Evolutionary conservation across 53 echinoderm and acorn worm species (phyloP).

Genomic region (Arbacia lixula): DNA sequence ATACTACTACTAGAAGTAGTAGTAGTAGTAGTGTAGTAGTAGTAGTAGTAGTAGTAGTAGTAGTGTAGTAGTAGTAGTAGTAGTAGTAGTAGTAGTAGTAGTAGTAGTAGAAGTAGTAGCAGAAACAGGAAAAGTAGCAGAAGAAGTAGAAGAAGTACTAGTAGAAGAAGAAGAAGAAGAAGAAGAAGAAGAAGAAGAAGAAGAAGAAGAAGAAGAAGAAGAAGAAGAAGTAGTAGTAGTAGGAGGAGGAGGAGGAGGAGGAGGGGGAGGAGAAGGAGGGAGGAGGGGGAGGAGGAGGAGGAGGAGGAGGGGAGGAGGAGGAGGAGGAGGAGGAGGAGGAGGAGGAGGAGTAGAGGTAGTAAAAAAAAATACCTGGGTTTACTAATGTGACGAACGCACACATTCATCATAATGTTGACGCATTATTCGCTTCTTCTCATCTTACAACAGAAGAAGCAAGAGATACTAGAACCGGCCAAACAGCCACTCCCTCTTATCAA

Average conservation of each 20-base stretch:
- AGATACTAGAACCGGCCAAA: too few relatives aligned
- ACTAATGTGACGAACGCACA: too few relatives aligned
- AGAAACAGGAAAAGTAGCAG: too few relatives aligned
- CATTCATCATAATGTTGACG: too few relatives aligned
- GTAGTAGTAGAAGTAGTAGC: conserved; percentile 12
- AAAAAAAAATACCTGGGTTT: neutral
- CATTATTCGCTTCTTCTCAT: too few relatives aligned
- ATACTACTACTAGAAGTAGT: too few relatives aligned
- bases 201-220: neutral
- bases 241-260: neutral
- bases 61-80: neutral
- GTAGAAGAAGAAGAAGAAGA: neutral
- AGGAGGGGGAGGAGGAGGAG: neutral
- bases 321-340: neutral
- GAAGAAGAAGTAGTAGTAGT: neutral
- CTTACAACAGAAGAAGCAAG: too few relatives aligned
- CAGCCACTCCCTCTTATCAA: too few relatives aligned
- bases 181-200: neutral
- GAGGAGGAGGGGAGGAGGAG: neutral
- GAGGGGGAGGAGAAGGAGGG: too few relatives aligned
- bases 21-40: too few relatives aligned
- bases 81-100: conserved; percentile 19
- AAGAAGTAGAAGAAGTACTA: too few relatives aligned
- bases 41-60: conserved; percentile 8
- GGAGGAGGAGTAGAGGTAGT: neutral